Evolutionary conservation across 2,888 invertebrate genomes (phyloP), one percentile per base, ranked within the genome.

Genomic region (Cynaeus angustus): DNA sequence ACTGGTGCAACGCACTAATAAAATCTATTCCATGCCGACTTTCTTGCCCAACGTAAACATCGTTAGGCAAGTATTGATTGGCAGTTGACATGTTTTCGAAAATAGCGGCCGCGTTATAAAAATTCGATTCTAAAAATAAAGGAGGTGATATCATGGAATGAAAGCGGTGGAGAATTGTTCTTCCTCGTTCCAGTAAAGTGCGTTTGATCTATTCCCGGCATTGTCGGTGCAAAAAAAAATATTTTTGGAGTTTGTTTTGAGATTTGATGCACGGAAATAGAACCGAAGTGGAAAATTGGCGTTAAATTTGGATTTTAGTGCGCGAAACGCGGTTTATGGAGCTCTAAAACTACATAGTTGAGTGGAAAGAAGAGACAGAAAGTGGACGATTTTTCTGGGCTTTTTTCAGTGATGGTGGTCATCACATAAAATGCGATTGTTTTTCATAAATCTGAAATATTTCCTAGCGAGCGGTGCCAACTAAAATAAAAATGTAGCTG

Each of bases 401-500:
- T 28, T 28, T n/a, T n/a, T n/a, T n/a, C n/a, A n/a, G n/a, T n/a
- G 21, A 4, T 4, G 2, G 21, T 21, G 21, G 21, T 21, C 21
- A 21, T 21, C 21, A 6, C 33, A 33, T 33, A 33, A 33, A 33
- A 33, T 9, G 6, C 33, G 33, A 9, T n/a, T 33, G 9, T 33
- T 33, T 33, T 33, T 33, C 50, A 21, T 43, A 45, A 53, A 48
- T 59, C 50, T 43, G 33, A 64, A 59, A 66, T 66, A 52, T 64
- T 62, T 67, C 70, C 70, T 70, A 66, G 72, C n/a, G 72, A 58
- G 59, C 70, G 72, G 9, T 52, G 73, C 73, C 73, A 73, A 69
- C 38, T 41, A 69, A 71, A 69, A 71, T 64, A 71, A 26, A 61
- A 66, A 62, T 52, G 56, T 33, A 50, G 16, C 43, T 30, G 30